Percentiles rank a stretch among this genome's conserved stretches.
These are phyloP conservation scores for Mustela erminea DNA, from an alignment of 2,797 vertebrate species.

Conservation along the genomic window DNA sequence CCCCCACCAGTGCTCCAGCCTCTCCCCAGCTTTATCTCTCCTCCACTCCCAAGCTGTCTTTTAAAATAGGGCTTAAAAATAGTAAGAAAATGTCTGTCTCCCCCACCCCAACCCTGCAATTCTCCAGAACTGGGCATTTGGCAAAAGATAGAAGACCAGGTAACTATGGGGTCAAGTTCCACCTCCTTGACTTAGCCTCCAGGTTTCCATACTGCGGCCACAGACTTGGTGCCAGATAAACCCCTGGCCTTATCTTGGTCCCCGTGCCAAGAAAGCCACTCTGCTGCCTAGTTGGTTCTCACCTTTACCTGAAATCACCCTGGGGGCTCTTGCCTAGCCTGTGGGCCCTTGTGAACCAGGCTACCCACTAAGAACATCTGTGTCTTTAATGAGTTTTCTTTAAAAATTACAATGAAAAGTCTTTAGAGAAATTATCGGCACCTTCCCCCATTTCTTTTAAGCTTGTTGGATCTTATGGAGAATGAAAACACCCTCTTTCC, in stretches of 20 bases:
- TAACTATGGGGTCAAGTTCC: not conserved
- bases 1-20: not conserved
- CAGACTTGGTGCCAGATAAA: not conserved
- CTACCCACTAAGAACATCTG: not conserved
- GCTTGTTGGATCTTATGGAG: not conserved
- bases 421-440: not conserved
- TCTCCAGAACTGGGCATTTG: not conserved
- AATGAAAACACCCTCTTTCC: not conserved
- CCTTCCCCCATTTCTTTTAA: not conserved
- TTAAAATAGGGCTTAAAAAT: not conserved
- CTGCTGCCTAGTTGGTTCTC: not conserved
- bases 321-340: not conserved
- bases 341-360: not conserved
- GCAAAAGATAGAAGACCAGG: not conserved
- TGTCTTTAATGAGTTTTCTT: not conserved
- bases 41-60: not conserved
- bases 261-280: not conserved
- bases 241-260: not conserved
- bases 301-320: slow-evolving; percentile 36
- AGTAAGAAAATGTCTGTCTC: not conserved
- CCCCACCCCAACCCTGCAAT: not conserved
- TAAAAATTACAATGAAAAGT: not conserved
- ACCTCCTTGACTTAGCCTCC: not conserved
- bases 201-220: not conserved
- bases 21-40: not conserved